Conservation (phyloP, 2,113 vertebrate genomes). For the Ciconia maguari region DNA sequence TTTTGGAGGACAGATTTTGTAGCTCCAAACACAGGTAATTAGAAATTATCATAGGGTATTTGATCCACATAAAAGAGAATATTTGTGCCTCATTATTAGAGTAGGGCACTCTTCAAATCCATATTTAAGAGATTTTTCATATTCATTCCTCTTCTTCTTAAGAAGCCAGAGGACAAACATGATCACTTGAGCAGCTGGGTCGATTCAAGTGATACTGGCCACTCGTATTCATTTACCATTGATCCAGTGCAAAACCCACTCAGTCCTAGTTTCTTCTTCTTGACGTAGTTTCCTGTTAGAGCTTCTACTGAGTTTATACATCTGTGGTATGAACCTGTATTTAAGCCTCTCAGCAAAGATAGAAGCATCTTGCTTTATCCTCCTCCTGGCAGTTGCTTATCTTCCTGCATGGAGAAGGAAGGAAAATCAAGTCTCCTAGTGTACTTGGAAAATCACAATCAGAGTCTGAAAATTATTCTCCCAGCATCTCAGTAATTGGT, state of each 20-base stretch:
- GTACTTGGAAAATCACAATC: conserved; percentile 3
- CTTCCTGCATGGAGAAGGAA: not conserved
- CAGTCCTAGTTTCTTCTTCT: not conserved
- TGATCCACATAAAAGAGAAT: not conserved
- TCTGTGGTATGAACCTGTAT: not conserved
- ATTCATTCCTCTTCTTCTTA: not conserved
- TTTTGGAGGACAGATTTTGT: not conserved
- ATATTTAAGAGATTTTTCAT: not conserved
- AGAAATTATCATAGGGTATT: not conserved
- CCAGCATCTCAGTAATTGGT: conserved; percentile 12
- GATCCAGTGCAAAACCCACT: not conserved
- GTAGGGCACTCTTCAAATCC: not conserved
- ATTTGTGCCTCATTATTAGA: not conserved
- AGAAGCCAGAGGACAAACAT: not conserved
- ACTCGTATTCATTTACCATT: not conserved
- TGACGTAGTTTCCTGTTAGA: not conserved
- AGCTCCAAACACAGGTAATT: not conserved
- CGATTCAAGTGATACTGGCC: not conserved
- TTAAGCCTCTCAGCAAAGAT: not conserved
- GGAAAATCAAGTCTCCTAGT: not conserved
- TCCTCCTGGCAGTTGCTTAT: not conserved
- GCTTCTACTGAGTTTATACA: not conserved
- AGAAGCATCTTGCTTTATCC: not conserved
- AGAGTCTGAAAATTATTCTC: conserved; percentile 15
- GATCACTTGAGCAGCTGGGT: not conserved